Evolutionary conservation across 2,888 invertebrate genomes (phyloP), one percentile per base, ranked within the genome.

Genomic region (Agrilus cyanescens): DNA sequence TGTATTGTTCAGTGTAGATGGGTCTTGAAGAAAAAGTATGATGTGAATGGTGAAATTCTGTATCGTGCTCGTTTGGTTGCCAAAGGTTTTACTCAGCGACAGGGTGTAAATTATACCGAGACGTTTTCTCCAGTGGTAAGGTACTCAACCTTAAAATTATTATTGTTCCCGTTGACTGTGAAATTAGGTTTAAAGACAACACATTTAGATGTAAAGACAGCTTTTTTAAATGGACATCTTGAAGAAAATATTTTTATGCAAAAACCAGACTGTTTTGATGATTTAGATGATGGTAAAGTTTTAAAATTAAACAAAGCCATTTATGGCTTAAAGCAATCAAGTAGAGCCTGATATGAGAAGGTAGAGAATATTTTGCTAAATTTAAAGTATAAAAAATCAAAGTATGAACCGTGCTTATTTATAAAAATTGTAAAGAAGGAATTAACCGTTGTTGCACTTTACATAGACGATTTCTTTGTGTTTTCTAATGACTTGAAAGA

Each of bases 71-170:
- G 12, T 16, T 18, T n/a, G 15, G 34, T 34, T 12, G 34, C 15
- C 25, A 18, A 18, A 18, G 18, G 18, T 18, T 18, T 18, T 18
- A 18, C 35, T n/a, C n/a, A n/a, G n/a, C n/a, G n/a, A n/a, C n/a
- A n/a, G n/a, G n/a, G n/a, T n/a, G n/a, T n/a, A n/a, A 30, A 42
- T 16, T 35, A 29, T 38, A 13, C 29, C 13, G 38, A 38, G 14
- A 38, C 38, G 7, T 38, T 38, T 29, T 29, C 29, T 12, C 38
- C 38, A 12, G 38, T 38, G 6, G 25, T 38, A 29, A 20, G 38
- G 25, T 29, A 12, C 25, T 38, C 38, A 13, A 38, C n/a, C 10
- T 38, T 38, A 29, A 38, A 29, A 38, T n/a, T 38, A 38, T n/a
- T 38, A 20, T 38, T 38, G 13, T n/a, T 38, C n/a, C 25, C 29